Evolutionary conservation across 2,113 vertebrate genomes (phyloP), one percentile per base, ranked within the genome.

Genomic region (Bostrychus sinensis): DNA sequence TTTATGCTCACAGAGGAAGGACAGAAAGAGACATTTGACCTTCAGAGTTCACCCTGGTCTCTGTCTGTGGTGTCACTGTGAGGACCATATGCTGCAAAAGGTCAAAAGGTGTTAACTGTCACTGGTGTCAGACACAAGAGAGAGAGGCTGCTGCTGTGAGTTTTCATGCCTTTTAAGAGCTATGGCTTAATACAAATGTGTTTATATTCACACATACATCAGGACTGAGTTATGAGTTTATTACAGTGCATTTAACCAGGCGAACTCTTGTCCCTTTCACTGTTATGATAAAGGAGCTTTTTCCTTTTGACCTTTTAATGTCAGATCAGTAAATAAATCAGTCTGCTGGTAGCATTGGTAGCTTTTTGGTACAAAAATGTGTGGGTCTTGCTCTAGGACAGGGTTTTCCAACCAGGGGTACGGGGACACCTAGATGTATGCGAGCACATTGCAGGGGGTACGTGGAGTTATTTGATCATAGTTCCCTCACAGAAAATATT

Each of bases 71-170:
- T 14, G 28, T 23, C 34, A 62, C 23, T 56, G 53, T 72, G 56
- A 75, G 58, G 59, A 48, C 72, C 78, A 82, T 81, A 78, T 84
- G 81, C 37, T 82, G 65, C 62, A 45, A 5, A 39, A 28, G 60
- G 28, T 69, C 72, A 81, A 66, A 84, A 77, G 69, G 74, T 77
- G 68, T 69, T 45, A 64, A 26, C 66, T 57, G 50, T 56, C 48
- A 57, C 38, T 39, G 55, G 61, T 20, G 54, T 64, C 70, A 70
- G n/a, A 58, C n/a, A 26, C 28, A 64, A 70, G 57, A 39, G 30
- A 46, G 30, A 14, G 38, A n/a, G n/a, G n/a, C n/a, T n/a, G 25
- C 73, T 5, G 39, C 22, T 69, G 63, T 64, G 54, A 80, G 38
- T 63, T 78, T 70, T 60, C 70, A 39, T n/a, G 67, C 67, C 65